These are phyloP conservation scores for Heliconius erato DNA, from an alignment of 2,888 invertebrate genomes.

Conservation along the genomic window DNA sequence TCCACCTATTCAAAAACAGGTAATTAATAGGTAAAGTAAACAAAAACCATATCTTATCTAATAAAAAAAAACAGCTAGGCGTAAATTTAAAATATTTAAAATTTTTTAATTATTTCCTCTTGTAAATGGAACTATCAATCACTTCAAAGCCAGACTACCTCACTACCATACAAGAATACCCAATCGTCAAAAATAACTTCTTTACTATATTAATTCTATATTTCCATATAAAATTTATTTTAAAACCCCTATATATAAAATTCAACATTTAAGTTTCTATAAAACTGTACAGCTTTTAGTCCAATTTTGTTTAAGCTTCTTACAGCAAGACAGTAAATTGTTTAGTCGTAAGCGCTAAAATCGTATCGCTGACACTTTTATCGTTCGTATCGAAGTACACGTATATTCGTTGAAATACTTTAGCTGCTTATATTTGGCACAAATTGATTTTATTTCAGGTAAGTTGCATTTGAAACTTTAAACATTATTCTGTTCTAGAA, in stretches of 20 bases:
- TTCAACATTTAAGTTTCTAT: background rate
- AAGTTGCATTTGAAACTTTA: background rate
- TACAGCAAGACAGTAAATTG: slow-evolving; percentile 22
- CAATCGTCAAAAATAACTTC: too few relatives aligned
- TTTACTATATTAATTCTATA: background rate
- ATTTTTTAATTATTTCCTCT: too few relatives aligned
- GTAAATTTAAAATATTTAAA: too few relatives aligned
- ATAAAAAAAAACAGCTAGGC: too few relatives aligned
- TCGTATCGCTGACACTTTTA: slow-evolving; percentile 27
- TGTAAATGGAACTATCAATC: too few relatives aligned
- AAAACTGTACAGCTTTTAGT: background rate
- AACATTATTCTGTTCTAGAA: too few relatives aligned
- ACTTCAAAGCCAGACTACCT: too few relatives aligned
- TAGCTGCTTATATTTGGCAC: background rate
- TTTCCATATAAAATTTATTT: background rate
- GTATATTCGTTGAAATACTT: background rate
- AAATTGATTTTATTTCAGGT: slow-evolving; percentile 13
- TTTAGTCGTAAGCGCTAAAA: slow-evolving; percentile 26
- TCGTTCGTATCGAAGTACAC: slow-evolving; percentile 5
- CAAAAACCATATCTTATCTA: too few relatives aligned
- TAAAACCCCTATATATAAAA: background rate
- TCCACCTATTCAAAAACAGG: too few relatives aligned
- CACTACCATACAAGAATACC: too few relatives aligned
- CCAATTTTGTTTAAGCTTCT: slow-evolving; percentile 8
- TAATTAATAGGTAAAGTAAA: too few relatives aligned